These are phyloP conservation scores for Drosophila sp. DNA, from an alignment of 1,140 invertebrate genomes.

Conservation along the genomic window DNA sequence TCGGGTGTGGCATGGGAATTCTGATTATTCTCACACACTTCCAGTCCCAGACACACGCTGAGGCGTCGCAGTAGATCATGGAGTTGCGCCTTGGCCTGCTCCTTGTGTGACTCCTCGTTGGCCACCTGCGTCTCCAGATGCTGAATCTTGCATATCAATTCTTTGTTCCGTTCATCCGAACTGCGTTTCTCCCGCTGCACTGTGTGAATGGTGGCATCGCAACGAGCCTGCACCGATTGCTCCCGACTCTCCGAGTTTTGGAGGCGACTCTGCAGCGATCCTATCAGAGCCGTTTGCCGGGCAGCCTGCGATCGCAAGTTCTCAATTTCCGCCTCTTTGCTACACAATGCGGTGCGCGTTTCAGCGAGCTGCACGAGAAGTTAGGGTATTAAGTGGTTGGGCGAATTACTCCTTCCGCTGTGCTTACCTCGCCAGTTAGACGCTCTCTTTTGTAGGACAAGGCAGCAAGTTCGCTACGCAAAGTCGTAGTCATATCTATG, in stretches of 20 bases:
- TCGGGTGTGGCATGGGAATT: slow-evolving; percentile 86
- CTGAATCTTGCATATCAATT: slow-evolving; percentile 89
- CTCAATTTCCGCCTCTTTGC: slow-evolving; percentile 75
- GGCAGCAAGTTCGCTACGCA: slow-evolving; percentile 91
- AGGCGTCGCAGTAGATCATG: slow-evolving; percentile 88
- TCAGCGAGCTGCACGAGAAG: slow-evolving; percentile 56
- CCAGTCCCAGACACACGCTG: slow-evolving; percentile 87
- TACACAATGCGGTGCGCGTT: slow-evolving; percentile 55
- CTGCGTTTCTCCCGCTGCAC: slow-evolving; percentile 89
- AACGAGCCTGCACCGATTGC: slow-evolving; percentile 87
- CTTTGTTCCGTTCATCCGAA: slow-evolving; percentile 89
- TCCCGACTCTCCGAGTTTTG: slow-evolving; percentile 91
- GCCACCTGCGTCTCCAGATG: slow-evolving; percentile 88
- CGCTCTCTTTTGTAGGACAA: slow-evolving; percentile 92
- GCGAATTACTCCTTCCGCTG: background rate
- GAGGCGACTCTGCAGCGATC: slow-evolving; percentile 90
- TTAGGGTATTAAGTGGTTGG: background rate
- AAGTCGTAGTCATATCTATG: slow-evolving; percentile 87
- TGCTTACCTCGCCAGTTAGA: slow-evolving; percentile 88
- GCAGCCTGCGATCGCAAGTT: slow-evolving; percentile 90
- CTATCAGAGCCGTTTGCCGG: slow-evolving; percentile 90
- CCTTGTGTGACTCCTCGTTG: slow-evolving; percentile 88
- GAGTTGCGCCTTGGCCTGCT: slow-evolving; percentile 86
- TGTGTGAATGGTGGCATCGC: slow-evolving; percentile 88
- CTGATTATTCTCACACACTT: slow-evolving; percentile 85